phyloP scores from a whole-genome alignment of 2,797 vertebrate genomes.

The Taeniopygia guttata region DNA sequence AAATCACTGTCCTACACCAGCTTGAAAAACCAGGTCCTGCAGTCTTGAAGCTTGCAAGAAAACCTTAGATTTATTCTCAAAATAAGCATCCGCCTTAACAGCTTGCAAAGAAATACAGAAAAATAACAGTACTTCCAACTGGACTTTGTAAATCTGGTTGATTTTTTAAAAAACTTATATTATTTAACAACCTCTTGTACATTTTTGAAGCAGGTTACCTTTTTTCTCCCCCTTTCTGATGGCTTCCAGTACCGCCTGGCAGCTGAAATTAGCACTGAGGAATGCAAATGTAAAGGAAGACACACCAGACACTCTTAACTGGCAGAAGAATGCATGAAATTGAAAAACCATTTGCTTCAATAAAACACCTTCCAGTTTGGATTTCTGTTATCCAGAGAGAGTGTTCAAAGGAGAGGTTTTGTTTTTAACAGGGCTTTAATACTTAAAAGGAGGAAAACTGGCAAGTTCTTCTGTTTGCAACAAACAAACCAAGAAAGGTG shows the following conservation, averaged over 20 bases:
- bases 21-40: background rate
- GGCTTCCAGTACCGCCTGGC: background rate
- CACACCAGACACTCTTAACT: background rate
- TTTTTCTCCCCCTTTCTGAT: background rate
- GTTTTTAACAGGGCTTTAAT: background rate
- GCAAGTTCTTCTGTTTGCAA: background rate
- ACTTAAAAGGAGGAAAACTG: background rate
- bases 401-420: background rate
- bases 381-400: background rate
- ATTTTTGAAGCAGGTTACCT: background rate
- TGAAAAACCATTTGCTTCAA: background rate
- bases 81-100: background rate
- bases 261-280: background rate
- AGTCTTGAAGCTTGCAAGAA: background rate
- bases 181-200: background rate
- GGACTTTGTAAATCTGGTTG: background rate
- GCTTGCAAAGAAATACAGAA: background rate
- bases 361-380: background rate
- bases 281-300: background rate
- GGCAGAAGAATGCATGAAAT: background rate
- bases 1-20: background rate
- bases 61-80: background rate
- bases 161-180: accelerated
- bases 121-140: background rate
- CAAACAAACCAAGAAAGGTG: background rate